Evolutionary conservation across 2,888 invertebrate genomes (phyloP), one percentile per base, ranked within the genome.

Genomic region (Drosophila borborema): DNA sequence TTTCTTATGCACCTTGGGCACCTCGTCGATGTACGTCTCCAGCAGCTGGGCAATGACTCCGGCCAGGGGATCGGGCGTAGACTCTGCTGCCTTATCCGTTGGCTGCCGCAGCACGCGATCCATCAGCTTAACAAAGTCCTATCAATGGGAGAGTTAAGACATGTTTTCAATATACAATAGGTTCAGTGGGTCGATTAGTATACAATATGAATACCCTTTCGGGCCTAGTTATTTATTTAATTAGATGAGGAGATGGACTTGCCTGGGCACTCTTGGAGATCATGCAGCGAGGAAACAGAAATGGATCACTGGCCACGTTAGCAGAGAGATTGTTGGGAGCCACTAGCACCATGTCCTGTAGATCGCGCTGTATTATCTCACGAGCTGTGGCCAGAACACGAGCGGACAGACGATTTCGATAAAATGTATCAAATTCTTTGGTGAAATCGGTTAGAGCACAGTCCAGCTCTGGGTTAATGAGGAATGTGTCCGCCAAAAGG

Each of bases 1-100:
- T 86, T 96, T 96, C 89, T 96, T 95, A 93, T 98, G 98, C 89
- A 96, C 95, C 78, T 96, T 95, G 1, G 97, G 96, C 31, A 97
- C 96, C 58, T 97, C 95, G 51, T 95, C 95, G 67, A 95, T 95
- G 92, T 97, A 98, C 82, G 96, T 93, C 86, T 96, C 96, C 80
- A 98, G 95, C 72, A 98, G 84, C 18, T 86, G 68, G 9, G 74
- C 65, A n/a, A 91, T 78, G 20, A 91, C 77, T 38, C 85, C 83
- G 9, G 66, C 43, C 36, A 89, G 54, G 0, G 81, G 80, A 55
- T 74, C 64, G 31, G 51, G 51, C 20, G 51, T 36, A 1, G 51
- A 3, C 4, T 51, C 51, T 0, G 14, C 64, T 10, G 34, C 12
- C 12, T 69, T 75, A 9, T 82, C 70, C 0, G 49, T 51, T 0